A percentile compares a stretch with the other conserved stretches of the same genome.
Conservation (phyloP, 2,888 invertebrate species). For the Elegia similella region DNA sequence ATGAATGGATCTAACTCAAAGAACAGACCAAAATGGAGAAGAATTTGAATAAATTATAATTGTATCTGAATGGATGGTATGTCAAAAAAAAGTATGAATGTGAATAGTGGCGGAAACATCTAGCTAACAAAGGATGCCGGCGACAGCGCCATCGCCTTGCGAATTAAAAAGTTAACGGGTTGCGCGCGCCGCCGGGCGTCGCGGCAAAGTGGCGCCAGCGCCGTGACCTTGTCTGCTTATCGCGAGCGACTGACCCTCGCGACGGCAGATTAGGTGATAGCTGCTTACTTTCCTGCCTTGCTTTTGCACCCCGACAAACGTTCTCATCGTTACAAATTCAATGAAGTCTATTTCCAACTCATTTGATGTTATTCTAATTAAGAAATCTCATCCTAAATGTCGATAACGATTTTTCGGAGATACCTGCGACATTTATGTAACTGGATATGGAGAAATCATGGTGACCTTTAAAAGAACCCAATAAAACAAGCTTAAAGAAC, state of each 20-base stretch:
- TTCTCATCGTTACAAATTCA: slow-evolving; percentile 19
- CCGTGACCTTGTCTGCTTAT: slow-evolving; percentile 78
- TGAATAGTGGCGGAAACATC: slow-evolving; percentile 37
- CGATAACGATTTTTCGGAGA: not conserved
- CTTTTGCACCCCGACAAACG: slow-evolving; percentile 27
- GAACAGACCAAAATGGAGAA: not conserved
- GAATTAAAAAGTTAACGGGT: slow-evolving; percentile 77
- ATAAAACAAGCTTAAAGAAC: slow-evolving; percentile 52
- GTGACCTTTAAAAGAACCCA: slow-evolving; percentile 47
- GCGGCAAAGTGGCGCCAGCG: slow-evolving; percentile 72
- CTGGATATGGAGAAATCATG: slow-evolving; percentile 20
- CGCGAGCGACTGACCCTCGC: slow-evolving; percentile 74
- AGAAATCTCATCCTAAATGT: not conserved
- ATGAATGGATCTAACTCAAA: not conserved
- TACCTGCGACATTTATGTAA: slow-evolving; percentile 9
- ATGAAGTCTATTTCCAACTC: not conserved
- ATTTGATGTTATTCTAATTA: not conserved
- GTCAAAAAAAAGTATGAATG: not conserved
- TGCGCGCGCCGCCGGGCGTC: slow-evolving; percentile 59
- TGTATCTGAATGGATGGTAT: not conserved
- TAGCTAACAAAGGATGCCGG: slow-evolving; percentile 59
- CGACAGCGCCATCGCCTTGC: slow-evolving; percentile 61
- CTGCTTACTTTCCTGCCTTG: slow-evolving; percentile 43
- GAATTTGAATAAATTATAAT: not conserved
- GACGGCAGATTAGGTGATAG: slow-evolving; percentile 63